These are phyloP conservation scores for Plebejus melissa DNA, from an alignment of 2,888 invertebrate species.

Conservation along the genomic window DNA sequence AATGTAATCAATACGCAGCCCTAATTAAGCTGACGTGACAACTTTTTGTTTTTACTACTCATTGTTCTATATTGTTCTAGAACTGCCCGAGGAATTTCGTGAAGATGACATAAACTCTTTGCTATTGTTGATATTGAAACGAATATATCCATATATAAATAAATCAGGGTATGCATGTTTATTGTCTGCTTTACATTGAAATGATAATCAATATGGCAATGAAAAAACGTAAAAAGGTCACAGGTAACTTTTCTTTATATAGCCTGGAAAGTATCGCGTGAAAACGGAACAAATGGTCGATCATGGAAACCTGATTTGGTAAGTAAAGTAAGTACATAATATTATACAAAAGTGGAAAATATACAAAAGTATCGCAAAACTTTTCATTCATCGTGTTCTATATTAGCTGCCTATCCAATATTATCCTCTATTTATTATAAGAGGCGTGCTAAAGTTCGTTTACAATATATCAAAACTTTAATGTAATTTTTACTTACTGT, in stretches of 20 bases:
- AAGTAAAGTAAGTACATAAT: neutral
- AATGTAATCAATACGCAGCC: conserved; percentile 25
- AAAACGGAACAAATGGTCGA: neutral
- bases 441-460: too few relatives aligned
- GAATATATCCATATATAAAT: neutral
- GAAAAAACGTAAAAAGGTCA: neutral
- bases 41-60: conserved; percentile 27
- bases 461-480: too few relatives aligned
- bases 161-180: neutral
- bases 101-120: conserved; percentile 2
- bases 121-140: neutral
- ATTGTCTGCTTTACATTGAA: neutral
- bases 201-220: neutral
- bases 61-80: conserved; percentile 14
- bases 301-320: neutral
- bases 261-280: neutral
- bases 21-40: conserved; percentile 27
- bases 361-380: neutral
- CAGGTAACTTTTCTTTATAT: neutral
- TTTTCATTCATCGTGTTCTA: neutral
- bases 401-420: too few relatives aligned
- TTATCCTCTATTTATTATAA: too few relatives aligned
- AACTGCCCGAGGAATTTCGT: neutral
- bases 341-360: too few relatives aligned
- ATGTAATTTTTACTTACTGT: too few relatives aligned